Evolutionary conservation across 2,888 invertebrate genomes (phyloP).

Genomic region (Dasypolia templi): DNA sequence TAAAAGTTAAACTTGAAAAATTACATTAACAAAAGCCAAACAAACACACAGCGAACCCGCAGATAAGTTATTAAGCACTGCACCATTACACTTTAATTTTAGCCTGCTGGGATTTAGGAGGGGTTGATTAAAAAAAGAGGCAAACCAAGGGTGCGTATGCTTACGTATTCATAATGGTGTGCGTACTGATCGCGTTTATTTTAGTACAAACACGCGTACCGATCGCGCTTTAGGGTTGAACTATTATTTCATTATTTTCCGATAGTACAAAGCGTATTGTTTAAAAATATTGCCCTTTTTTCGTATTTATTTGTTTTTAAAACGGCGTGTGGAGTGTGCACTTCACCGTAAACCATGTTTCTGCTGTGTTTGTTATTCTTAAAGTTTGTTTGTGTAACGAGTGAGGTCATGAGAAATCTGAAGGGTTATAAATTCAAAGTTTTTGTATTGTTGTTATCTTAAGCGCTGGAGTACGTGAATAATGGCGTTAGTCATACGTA

Average conservation of each 20-base stretch:
- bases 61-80: constrained; percentile 89
- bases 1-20: constrained; percentile 83
- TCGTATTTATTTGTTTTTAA: constrained; percentile 85
- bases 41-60: constrained; percentile 84
- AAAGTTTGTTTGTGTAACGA: constrained; percentile 74
- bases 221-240: constrained; percentile 66
- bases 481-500: constrained; percentile 58
- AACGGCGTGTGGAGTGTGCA: constrained; percentile 84
- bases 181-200: constrained; percentile 78
- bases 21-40: constrained; percentile 87
- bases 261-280: constrained; percentile 64
- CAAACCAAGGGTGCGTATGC: constrained; percentile 80
- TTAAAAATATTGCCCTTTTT: constrained; percentile 74
- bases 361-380: constrained; percentile 77
- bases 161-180: constrained; percentile 85
- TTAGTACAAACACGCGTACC: constrained; percentile 62
- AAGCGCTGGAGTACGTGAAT: constrained; percentile 54
- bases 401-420: constrained; percentile 74
- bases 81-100: constrained; percentile 90
- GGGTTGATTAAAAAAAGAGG: constrained; percentile 85
- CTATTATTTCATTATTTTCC: constrained; percentile 65
- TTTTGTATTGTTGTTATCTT: constrained; percentile 64
- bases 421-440: constrained; percentile 77
- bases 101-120: constrained; percentile 84
- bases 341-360: constrained; percentile 79